These are phyloP conservation scores for Melanotaenia parkinsoni DNA, from an alignment of 2,797 vertebrate genomes.

Conservation along the genomic window DNA sequence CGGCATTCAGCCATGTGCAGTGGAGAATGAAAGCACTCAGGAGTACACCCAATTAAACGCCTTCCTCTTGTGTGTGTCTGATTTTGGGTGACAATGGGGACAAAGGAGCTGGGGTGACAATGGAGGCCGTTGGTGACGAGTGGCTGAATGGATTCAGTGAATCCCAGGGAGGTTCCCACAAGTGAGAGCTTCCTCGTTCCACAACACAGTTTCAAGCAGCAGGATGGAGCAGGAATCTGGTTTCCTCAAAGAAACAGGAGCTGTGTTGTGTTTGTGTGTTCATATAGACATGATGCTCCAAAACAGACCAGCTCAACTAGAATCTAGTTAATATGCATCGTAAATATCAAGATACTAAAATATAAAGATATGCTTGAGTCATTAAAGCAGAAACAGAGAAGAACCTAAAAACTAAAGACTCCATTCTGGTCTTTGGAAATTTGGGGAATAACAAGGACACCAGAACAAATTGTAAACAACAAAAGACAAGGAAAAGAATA, in stretches of 20 bases:
- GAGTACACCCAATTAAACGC: slow-evolving; percentile 84
- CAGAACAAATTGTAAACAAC: too few relatives aligned
- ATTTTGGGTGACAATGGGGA: slow-evolving; percentile 78
- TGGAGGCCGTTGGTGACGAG: slow-evolving; percentile 77
- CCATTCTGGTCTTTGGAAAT: too few relatives aligned
- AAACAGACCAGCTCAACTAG: background rate
- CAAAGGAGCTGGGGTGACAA: slow-evolving; percentile 74
- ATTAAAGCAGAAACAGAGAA: too few relatives aligned
- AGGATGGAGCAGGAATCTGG: slow-evolving; percentile 6
- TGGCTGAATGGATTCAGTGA: slow-evolving; percentile 73
- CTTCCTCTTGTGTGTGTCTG: slow-evolving; percentile 82
- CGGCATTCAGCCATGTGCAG: slow-evolving; percentile 69
- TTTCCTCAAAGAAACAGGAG: slow-evolving; percentile 14
- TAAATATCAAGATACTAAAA: too few relatives aligned
- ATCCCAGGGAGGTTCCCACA: slow-evolving; percentile 80
- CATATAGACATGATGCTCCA: background rate
- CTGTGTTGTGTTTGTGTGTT: background rate
- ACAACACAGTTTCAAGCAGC: slow-evolving; percentile 42
- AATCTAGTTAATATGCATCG: too few relatives aligned
- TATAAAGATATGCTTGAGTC: too few relatives aligned
- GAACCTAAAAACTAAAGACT: too few relatives aligned
- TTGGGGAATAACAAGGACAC: too few relatives aligned
- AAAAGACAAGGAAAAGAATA: too few relatives aligned
- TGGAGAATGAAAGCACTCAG: slow-evolving; percentile 75
- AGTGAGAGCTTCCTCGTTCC: slow-evolving; percentile 70